These are phyloP conservation scores for Monoplex corrugatus DNA, from an alignment of 2,888 invertebrate species.

Conservation along the genomic window DNA sequence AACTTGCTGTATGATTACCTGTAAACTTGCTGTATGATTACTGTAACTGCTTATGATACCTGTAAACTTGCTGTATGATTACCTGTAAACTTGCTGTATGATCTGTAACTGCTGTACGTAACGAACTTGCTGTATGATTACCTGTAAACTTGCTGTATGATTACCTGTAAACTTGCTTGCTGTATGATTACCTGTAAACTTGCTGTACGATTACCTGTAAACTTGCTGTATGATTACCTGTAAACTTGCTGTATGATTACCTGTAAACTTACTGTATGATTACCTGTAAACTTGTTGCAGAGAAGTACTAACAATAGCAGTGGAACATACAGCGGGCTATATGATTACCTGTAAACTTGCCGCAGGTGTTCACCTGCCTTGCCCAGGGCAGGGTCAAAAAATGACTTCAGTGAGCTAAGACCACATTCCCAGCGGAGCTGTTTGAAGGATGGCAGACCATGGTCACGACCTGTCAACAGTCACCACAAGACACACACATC, in stretches of 20 bases:
- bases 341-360: constrained; percentile 33
- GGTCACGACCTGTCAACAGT: constrained; percentile 33
- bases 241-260: too few relatives aligned
- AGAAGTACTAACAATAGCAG: too few relatives aligned
- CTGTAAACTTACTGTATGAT: too few relatives aligned
- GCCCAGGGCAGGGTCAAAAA: neutral
- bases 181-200: too few relatives aligned
- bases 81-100: constrained; percentile 25
- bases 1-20: neutral
- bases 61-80: neutral
- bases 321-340: too few relatives aligned
- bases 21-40: neutral
- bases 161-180: too few relatives aligned
- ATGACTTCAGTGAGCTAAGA: neutral
- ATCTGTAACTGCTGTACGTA: too few relatives aligned
- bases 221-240: too few relatives aligned
- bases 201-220: too few relatives aligned
- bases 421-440: constrained; percentile 34
- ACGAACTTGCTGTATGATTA: too few relatives aligned
- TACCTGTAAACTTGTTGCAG: too few relatives aligned
- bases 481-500: neutral
- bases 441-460: constrained; percentile 32
- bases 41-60: neutral
- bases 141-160: too few relatives aligned
- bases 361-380: neutral